Conservation (phyloP, 2,888 invertebrate genomes). For the Oegoconia quadripuncta region DNA sequence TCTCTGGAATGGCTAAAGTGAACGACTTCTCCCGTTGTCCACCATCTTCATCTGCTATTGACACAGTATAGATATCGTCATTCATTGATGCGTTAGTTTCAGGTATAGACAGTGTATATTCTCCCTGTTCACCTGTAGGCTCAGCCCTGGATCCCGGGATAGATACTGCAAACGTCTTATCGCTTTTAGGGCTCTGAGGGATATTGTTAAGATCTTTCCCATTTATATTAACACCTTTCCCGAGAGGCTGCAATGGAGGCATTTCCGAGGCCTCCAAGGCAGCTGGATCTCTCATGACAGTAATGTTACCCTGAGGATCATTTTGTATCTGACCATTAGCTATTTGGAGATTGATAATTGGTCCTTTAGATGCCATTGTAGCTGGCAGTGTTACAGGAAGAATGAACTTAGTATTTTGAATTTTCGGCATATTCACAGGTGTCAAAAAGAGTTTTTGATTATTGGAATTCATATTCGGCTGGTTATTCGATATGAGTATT, state of each 20-base stretch:
- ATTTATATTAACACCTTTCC: slow-evolving; percentile 48
- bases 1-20: slow-evolving; percentile 69
- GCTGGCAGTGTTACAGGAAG: slow-evolving; percentile 72
- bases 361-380: slow-evolving; percentile 78
- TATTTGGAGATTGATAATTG: slow-evolving; percentile 84
- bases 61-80: slow-evolving; percentile 76
- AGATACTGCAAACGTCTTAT: slow-evolving; percentile 62
- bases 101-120: slow-evolving; percentile 72
- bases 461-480: slow-evolving; percentile 53
- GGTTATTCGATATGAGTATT: slow-evolving; percentile 68
- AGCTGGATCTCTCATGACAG: slow-evolving; percentile 76
- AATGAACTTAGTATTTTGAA: slow-evolving; percentile 76
- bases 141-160: slow-evolving; percentile 71
- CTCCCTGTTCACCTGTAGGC: slow-evolving; percentile 70
- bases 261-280: slow-evolving; percentile 53
- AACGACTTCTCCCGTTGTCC: slow-evolving; percentile 62
- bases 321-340: slow-evolving; percentile 81
- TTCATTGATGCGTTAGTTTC: slow-evolving; percentile 74
- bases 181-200: slow-evolving; percentile 49
- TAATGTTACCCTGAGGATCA: slow-evolving; percentile 80
- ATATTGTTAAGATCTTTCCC: slow-evolving; percentile 49
- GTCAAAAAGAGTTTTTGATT: slow-evolving; percentile 79
- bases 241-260: slow-evolving; percentile 66
- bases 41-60: slow-evolving; percentile 71
- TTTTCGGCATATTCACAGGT: slow-evolving; percentile 79